phyloP scores from a whole-genome alignment of 1,140 invertebrate genomes.

The Apis cerana region DNA sequence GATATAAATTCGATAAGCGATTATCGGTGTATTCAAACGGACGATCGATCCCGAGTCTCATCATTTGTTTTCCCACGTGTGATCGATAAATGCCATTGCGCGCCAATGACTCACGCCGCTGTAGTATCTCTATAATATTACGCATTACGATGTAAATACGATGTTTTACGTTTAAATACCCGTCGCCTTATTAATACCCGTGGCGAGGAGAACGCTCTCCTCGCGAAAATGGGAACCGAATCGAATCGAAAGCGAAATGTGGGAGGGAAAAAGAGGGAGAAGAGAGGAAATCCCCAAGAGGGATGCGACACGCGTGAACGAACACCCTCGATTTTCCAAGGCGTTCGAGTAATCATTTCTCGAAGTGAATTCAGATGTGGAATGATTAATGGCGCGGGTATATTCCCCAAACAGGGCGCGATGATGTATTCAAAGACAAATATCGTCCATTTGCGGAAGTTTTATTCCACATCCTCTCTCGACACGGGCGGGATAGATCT shows the following conservation, averaged over 20 bases:
- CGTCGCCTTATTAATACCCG: too few relatives aligned
- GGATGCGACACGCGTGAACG: neutral
- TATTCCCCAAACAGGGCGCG: too few relatives aligned
- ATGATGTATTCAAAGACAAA: neutral
- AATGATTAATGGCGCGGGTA: neutral
- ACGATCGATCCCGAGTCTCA: neutral
- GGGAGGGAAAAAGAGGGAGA: neutral
- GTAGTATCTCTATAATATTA: too few relatives aligned
- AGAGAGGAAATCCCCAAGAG: neutral
- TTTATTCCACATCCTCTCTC: neutral
- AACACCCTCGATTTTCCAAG: neutral
- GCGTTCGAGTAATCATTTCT: neutral
- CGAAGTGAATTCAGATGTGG: neutral
- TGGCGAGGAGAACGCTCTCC: too few relatives aligned
- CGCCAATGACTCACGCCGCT: neutral
- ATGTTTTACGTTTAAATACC: too few relatives aligned
- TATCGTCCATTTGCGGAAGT: neutral
- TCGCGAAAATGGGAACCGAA: too few relatives aligned
- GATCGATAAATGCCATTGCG: neutral
- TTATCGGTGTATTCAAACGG: neutral
- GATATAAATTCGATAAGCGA: slow-evolving; percentile 12
- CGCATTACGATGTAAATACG: too few relatives aligned
- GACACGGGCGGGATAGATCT: too few relatives aligned
- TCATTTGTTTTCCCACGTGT: neutral
- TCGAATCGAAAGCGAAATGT: neutral